A percentile compares a stretch with the other conserved stretches of the same genome.
Evolutionary conservation across 2,888 invertebrate species (phyloP).

Genomic region (Drosophila gaucha): DNA sequence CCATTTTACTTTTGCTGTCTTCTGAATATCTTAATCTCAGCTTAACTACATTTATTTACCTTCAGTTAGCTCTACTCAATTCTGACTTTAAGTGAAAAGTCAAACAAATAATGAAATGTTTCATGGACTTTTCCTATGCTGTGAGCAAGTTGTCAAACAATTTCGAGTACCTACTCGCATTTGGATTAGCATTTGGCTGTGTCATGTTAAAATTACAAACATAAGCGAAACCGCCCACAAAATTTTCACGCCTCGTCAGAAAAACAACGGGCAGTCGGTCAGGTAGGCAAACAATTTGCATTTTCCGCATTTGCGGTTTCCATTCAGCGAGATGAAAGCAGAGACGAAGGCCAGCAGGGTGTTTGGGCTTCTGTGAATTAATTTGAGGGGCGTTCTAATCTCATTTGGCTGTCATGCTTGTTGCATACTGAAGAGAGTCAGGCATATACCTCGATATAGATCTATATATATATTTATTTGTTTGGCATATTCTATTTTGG

Average conservation of each 20-base stretch:
- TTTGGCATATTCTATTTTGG: conserved; percentile 8
- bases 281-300: conserved; percentile 63
- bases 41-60: not conserved
- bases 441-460: not conserved
- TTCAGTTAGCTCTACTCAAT: not conserved
- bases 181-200: conserved; percentile 49
- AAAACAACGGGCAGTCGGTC: conserved; percentile 26
- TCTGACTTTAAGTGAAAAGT: not conserved
- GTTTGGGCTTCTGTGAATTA: conserved; percentile 68
- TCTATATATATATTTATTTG: not conserved
- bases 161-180: conserved; percentile 45
- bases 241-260: conserved; percentile 70
- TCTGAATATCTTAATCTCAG: conserved; percentile 7
- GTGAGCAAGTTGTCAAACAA: conserved; percentile 66
- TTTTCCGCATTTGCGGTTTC: conserved; percentile 76
- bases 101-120: conserved; percentile 8
- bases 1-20: no score
- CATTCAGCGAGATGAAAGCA: conserved; percentile 9
- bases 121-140: conserved; percentile 1
- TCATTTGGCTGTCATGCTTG: conserved; percentile 68
- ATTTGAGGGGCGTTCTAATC: conserved; percentile 81
- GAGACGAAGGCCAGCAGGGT: conserved; percentile 5
- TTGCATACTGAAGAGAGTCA: no score
- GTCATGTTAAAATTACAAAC: conserved; percentile 50
- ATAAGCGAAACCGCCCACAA: conserved; percentile 71